Base-by-base conservation (phyloP, 2,888 invertebrate species). In the Euproctis similis region DNA sequence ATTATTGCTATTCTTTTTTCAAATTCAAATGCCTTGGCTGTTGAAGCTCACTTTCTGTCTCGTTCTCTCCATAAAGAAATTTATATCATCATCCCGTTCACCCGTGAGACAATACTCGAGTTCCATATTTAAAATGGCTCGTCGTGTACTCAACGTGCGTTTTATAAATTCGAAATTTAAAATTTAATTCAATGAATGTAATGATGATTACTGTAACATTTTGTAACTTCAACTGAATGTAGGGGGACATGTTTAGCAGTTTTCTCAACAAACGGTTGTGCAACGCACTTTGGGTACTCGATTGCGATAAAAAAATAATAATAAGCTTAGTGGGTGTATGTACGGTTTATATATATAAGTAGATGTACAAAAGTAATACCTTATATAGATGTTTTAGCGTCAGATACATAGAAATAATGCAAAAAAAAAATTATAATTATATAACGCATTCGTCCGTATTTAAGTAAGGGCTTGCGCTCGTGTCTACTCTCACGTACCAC, bases 291-390 rank as follows among this genome's bases (percentile, higher is more conserved):
- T 78, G 80, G 72, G 77, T 73, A 74, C 66, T 45, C 72, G 67
- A 65, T 59, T 42, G 56, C 63, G 59, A 70, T 67, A 68, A 69
- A 68, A 66, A 60, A n/a, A n/a, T n/a, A n/a, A n/a, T n/a, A n/a
- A 3, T 70, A 77, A 76, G 84, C 84, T 84, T 84, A 82, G 77
- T 82, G 74, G 71, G 70, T 82, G 82, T 81, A 80, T 76, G 80
- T 82, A 82, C 69, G 80, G 71, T 77, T 78, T 82, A 68, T 74
- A 70, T n/a, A n/a, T 77, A 74, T 82, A 84, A 84, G 84, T 84
- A 84, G 84, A 84, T 84, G 84, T 84, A 84, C 82, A 84, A 82
- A 84, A 81, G 75, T 82, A 84, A 82, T 80, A 81, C 82, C 81
- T 81, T 81, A 81, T 82, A 82, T 84, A 84, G 82, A 82, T 84